Percentiles rank a stretch among this genome's conserved stretches.
phyloP scores from a whole-genome alignment of 2,797 vertebrate genomes.

The Gadopsis marmoratus region DNA sequence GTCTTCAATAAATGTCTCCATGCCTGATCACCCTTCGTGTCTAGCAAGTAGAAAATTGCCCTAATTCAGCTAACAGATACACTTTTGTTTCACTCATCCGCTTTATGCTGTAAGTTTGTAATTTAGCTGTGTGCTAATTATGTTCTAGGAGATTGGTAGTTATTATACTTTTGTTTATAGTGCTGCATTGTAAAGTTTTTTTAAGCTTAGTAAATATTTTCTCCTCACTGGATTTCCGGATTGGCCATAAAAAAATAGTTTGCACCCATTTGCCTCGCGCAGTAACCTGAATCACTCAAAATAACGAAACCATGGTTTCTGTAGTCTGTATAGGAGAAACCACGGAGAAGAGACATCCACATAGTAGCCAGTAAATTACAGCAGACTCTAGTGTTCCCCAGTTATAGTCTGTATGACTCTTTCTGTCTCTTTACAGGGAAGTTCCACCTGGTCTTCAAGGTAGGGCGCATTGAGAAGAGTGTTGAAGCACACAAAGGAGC shows the following conservation, averaged over 20 bases:
- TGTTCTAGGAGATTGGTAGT: conserved; percentile 19
- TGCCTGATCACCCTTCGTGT: conserved; percentile 82
- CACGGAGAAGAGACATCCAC: background rate
- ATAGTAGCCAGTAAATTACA: conserved; percentile 13
- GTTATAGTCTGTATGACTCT: conserved; percentile 18
- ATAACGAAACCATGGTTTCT: background rate
- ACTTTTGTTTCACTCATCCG: conserved; percentile 59
- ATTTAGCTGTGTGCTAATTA: conserved; percentile 33
- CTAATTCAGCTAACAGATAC: conserved; percentile 62
- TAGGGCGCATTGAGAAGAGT: conserved; percentile 94
- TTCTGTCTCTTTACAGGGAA: conserved; percentile 87
- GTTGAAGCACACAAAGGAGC: conserved; percentile 96
- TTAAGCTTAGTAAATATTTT: conserved; percentile 12
- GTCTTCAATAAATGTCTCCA: conserved; percentile 84
- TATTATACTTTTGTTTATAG: conserved; percentile 16
- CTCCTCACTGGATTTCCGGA: conserved; percentile 7
- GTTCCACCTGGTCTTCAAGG: conserved; percentile 94
- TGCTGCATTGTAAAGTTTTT: background rate
- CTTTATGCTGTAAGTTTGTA: conserved; percentile 48
- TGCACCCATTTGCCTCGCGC: conserved; percentile 4
- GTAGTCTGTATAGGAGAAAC: background rate
- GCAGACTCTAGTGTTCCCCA: conserved; percentile 7
- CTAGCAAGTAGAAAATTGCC: conserved; percentile 72
- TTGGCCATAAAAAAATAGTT: conserved; percentile 8
- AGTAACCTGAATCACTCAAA: conserved; percentile 23